These are phyloP conservation scores for Metellina segmentata DNA, from an alignment of 2,888 invertebrate genomes.

Conservation along the genomic window DNA sequence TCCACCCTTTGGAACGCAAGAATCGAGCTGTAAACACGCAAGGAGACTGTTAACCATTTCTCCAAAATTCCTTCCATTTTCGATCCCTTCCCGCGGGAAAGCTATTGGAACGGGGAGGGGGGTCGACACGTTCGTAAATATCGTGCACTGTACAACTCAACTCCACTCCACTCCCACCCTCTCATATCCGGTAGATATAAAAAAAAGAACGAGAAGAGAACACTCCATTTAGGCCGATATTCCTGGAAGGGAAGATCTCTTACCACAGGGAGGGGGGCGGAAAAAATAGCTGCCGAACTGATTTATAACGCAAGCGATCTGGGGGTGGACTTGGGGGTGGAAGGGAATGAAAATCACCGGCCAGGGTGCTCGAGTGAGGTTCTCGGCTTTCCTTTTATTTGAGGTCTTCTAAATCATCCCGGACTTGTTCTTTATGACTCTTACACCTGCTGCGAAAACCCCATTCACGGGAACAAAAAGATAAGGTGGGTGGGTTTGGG, in stretches of 20 bases:
- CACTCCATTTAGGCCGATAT: slow-evolving; percentile 36
- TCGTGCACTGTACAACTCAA: slow-evolving; percentile 30
- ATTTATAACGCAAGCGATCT: slow-evolving; percentile 55
- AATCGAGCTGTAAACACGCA: slow-evolving; percentile 54
- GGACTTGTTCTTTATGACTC: slow-evolving; percentile 65
- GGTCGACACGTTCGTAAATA: slow-evolving; percentile 42
- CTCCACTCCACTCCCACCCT: slow-evolving; percentile 17
- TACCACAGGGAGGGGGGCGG: background rate
- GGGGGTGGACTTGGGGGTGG: background rate
- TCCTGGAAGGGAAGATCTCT: slow-evolving; percentile 6
- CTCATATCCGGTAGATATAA: background rate
- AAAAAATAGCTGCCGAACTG: slow-evolving; percentile 16
- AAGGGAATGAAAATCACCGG: slow-evolving; percentile 61
- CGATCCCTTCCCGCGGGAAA: background rate
- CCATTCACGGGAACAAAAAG: slow-evolving; percentile 43
- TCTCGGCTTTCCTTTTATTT: slow-evolving; percentile 52
- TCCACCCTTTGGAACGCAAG: background rate
- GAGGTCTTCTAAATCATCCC: slow-evolving; percentile 67
- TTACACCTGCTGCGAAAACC: slow-evolving; percentile 59
- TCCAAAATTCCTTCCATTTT: slow-evolving; percentile 23
- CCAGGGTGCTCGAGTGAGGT: slow-evolving; percentile 19
- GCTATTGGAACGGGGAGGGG: slow-evolving; percentile 5
- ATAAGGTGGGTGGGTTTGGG: slow-evolving; percentile 2
- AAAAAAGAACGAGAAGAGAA: background rate
- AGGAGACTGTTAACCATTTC: slow-evolving; percentile 53